phyloP scores from a whole-genome alignment of 1,140 invertebrate species.

The Penaeus vannamei region DNA sequence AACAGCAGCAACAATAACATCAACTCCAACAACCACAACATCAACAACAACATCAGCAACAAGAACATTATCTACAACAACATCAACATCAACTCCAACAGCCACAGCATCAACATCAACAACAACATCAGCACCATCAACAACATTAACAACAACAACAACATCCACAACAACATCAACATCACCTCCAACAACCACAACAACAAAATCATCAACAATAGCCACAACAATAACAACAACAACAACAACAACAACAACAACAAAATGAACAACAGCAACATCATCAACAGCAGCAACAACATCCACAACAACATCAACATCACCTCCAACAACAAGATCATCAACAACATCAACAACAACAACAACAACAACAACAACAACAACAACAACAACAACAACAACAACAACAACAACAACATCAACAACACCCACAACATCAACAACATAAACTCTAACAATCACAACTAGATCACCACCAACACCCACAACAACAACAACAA shows the following conservation, averaged over 20 bases:
- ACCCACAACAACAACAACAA: background rate
- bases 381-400: background rate
- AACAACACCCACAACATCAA: background rate
- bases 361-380: background rate
- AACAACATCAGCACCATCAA: background rate
- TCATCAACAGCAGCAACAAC: background rate
- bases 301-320: background rate
- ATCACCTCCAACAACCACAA: background rate
- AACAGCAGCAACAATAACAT: background rate
- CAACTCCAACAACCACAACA: background rate
- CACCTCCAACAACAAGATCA: background rate
- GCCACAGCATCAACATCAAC: background rate
- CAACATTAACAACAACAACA: background rate
- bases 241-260: background rate
- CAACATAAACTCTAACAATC: background rate
- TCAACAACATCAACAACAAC: conserved; percentile 9
- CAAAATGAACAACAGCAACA: background rate
- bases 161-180: background rate
- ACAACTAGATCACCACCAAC: background rate
- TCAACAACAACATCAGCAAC: background rate
- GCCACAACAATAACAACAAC: background rate
- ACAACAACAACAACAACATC: background rate
- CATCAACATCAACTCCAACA: background rate
- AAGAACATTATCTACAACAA: background rate
- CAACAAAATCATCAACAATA: background rate